Percentiles rank a stretch among this genome's conserved stretches.
Conservation (phyloP, 2,113 vertebrate genomes). For the Sinosuthora webbiana region DNA sequence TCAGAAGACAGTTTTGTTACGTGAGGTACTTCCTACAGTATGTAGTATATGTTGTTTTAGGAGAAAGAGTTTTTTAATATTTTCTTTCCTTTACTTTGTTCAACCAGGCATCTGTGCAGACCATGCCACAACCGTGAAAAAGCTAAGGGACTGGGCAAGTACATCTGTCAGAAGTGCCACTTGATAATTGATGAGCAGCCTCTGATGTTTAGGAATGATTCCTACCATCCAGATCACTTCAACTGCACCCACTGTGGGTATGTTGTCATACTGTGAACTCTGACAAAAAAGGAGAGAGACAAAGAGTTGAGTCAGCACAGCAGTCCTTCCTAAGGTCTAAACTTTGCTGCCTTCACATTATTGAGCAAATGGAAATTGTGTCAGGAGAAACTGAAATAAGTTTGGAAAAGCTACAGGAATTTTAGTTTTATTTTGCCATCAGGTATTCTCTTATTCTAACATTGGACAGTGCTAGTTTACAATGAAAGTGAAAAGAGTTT, state of each 20-base stretch:
- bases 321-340: background rate
- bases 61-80: background rate
- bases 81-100: background rate
- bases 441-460: background rate
- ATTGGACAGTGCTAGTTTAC: background rate
- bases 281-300: background rate
- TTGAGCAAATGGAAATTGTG: background rate
- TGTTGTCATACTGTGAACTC: background rate
- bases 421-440: background rate
- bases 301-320: background rate
- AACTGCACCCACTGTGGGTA: conserved; percentile 80
- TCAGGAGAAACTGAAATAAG: background rate
- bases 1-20: background rate
- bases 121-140: conserved; percentile 79
- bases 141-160: conserved; percentile 77
- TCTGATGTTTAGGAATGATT: conserved; percentile 76
- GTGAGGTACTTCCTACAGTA: background rate
- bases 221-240: conserved; percentile 80
- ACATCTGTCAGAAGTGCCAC: conserved; percentile 79
- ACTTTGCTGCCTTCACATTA: background rate
- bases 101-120: conserved; percentile 75
- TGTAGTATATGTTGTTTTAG: background rate
- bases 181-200: conserved; percentile 79
- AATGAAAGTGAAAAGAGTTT: background rate
- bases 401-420: background rate